Evolutionary conservation across 2,113 vertebrate species (phyloP), one percentile per base, ranked within the genome.

Genomic region (Microtus pennsylvanicus): DNA sequence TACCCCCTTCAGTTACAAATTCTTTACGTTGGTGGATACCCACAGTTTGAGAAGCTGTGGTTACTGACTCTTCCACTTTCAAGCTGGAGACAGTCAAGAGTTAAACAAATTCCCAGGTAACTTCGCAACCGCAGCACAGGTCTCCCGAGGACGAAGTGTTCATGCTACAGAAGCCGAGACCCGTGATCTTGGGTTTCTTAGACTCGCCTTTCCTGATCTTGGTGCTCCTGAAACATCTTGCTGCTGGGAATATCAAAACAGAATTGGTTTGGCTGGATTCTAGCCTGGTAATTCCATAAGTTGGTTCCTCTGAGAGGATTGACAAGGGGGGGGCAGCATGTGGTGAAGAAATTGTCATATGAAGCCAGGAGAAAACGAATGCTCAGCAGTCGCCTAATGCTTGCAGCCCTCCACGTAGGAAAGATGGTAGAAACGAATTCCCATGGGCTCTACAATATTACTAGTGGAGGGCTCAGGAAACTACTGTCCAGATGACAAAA

Each of bases 241-340:
- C 47, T 94, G 50, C 30, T 82, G 72, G 85, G 55, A 82, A 63
- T 77, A 52, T 38, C 55, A 91, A 81, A 38, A 47, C 3, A 24
- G 75, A 26, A 50, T 83, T 86, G 45, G 86, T 11, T 91, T 95
- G 95, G 78, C 87, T 96, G 75, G 4, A 30, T 26, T 75, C 26
- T 82, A 89, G 45, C 14, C 38, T 69, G 30, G 38, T 74, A 55
- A 22, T 70, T 89, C 50, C 87, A 74, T 74, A 69, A 81, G 65
- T 19, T 61, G 45, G 17, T 89, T 89, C 45, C 24, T 93, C 89
- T n/a, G 61, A 58, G 10, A 72, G n/a, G 81, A 83, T 52, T 26
- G 9, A 2, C 12, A 72, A 52, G 47, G 28, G 55, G 4, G 55
- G 21, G 13, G 30, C 30, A 21, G 28, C 58, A 9, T 30, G 38